Evolutionary conservation across 2,888 invertebrate species (phyloP).

Genomic region (Linnaemya vulpina): DNA sequence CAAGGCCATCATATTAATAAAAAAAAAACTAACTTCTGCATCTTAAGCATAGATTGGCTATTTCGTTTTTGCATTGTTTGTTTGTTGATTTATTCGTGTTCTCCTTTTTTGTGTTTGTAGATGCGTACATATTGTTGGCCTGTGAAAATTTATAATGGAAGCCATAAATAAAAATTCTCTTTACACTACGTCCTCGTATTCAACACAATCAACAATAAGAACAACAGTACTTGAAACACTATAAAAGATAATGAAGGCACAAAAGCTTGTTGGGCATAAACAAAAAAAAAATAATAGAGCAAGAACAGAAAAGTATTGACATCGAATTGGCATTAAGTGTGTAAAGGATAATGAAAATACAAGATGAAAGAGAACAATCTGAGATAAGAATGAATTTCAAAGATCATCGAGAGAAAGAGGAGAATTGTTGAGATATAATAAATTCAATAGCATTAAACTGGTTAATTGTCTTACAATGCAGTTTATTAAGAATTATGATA

Average conservation of each 20-base stretch:
- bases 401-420: conserved; percentile 6
- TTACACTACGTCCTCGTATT: not conserved
- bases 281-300: conserved; percentile 17
- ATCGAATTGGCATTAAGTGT: conserved; percentile 14
- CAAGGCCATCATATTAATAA: conserved; percentile 15
- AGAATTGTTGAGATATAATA: not conserved
- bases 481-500: not conserved
- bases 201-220: conserved; percentile 27
- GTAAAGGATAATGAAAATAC: not conserved
- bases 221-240: conserved; percentile 32
- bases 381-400: not conserved
- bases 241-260: conserved; percentile 42
- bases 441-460: not conserved
- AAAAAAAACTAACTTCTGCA: conserved; percentile 3
- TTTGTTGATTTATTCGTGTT: conserved; percentile 24
- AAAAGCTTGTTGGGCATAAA: conserved; percentile 23
- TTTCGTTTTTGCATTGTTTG: not conserved
- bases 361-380: not conserved
- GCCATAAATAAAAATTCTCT: conserved; percentile 55
- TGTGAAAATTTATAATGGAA: conserved; percentile 44
- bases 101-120: not conserved
- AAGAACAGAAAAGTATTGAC: conserved; percentile 1
- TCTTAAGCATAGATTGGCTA: conserved; percentile 14
- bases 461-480: not conserved
- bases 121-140: conserved; percentile 20